Conservation (phyloP, 2,797 vertebrate species). For the Garrulus glandarius region DNA sequence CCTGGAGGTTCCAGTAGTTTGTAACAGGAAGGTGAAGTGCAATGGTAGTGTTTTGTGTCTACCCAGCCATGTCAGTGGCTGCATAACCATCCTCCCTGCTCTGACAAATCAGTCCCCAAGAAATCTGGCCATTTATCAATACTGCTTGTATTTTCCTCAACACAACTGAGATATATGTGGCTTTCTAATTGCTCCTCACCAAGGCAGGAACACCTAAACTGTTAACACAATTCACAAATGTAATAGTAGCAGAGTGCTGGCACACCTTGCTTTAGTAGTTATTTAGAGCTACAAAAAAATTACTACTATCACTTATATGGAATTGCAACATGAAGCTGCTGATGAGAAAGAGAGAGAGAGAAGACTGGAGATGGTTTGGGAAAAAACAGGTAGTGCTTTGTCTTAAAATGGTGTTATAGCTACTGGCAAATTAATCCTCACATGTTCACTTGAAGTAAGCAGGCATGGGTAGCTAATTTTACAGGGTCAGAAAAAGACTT, state of each 20-base stretch:
- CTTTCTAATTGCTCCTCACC: neutral
- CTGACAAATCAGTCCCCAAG: neutral
- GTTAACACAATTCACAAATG: neutral
- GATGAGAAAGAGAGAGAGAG: neutral
- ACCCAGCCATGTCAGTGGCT: neutral
- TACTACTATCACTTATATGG: neutral
- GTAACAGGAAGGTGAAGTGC: neutral
- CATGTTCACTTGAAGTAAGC: neutral
- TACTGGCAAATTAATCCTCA: neutral
- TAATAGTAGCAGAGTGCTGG: neutral
- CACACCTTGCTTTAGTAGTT: neutral
- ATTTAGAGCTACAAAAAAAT: neutral
- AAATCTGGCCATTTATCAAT: neutral
- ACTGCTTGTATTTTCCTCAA: neutral
- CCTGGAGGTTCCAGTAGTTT: neutral
- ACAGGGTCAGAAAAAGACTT: neutral
- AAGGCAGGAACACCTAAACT: neutral
- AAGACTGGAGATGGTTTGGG: neutral
- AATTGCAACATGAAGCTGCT: neutral
- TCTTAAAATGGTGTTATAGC: neutral
- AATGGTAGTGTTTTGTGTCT: neutral
- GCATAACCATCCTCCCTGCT: neutral
- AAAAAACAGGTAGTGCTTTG: neutral
- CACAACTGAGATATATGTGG: neutral
- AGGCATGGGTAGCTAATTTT: neutral